Percentiles rank a stretch among this genome's conserved stretches.
Evolutionary conservation across 2,888 invertebrate species (phyloP).

Genomic region (Caenorhabditis sp.): DNA sequence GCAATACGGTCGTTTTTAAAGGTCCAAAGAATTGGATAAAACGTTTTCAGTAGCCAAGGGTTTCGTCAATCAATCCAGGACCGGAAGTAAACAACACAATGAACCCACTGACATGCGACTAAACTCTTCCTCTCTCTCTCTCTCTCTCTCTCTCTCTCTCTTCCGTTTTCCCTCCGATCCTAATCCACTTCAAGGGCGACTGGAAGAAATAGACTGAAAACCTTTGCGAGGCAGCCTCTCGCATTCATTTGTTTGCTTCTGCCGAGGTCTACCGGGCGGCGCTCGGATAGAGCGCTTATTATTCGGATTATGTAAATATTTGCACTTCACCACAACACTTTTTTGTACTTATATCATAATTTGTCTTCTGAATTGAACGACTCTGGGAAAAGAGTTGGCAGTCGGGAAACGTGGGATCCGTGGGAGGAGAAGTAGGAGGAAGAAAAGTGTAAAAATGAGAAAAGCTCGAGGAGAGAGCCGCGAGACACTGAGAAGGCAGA

Average conservation of each 20-base stretch:
- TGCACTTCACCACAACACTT: slow-evolving; percentile 17
- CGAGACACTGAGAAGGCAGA: background rate
- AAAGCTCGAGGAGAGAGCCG: background rate
- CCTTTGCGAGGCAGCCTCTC: background rate
- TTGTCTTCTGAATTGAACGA: slow-evolving; percentile 9
- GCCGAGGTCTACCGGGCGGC: background rate
- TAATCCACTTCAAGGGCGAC: too few relatives aligned
- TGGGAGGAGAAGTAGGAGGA: background rate
- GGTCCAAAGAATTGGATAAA: too few relatives aligned
- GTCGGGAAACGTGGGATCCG: too few relatives aligned
- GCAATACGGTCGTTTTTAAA: too few relatives aligned
- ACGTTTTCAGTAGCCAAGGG: too few relatives aligned
- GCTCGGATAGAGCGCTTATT: slow-evolving; percentile 20
- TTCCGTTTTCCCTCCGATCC: too few relatives aligned
- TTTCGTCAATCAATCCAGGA: too few relatives aligned
- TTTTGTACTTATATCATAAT: slow-evolving; percentile 22
- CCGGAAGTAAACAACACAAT: too few relatives aligned
- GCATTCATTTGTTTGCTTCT: slow-evolving; percentile 4
- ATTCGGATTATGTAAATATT: slow-evolving; percentile 43
- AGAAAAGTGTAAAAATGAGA: background rate
- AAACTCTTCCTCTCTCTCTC: too few relatives aligned
- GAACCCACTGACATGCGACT: too few relatives aligned
- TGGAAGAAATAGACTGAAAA: background rate
- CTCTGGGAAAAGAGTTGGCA: too few relatives aligned
- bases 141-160: too few relatives aligned